Evolutionary conservation across 2,888 invertebrate species (phyloP).

Genomic region (Conchocele bisecta): DNA sequence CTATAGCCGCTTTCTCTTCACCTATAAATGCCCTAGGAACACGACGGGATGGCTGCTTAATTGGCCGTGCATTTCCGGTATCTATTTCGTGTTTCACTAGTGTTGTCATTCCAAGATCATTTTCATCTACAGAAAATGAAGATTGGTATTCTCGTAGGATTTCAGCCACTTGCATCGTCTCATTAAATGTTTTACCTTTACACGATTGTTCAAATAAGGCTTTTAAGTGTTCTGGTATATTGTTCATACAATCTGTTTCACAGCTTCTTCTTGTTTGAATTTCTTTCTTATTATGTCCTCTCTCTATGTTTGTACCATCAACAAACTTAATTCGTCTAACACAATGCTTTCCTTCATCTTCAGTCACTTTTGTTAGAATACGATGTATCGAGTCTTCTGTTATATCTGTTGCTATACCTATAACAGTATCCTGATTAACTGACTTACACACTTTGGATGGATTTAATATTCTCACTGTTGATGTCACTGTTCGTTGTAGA

Average conservation of each 20-base stretch:
- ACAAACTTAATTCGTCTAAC: too few species aligned
- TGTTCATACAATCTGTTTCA: background rate
- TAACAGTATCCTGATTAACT: slow-evolving; percentile 35
- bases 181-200: background rate
- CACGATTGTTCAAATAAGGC: slow-evolving; percentile 3
- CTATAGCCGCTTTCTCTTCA: slow-evolving; percentile 14
- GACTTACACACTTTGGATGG: slow-evolving; percentile 19
- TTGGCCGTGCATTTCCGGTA: slow-evolving; percentile 23
- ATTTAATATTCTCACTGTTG: slow-evolving; percentile 20
- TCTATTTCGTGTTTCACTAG: slow-evolving; percentile 27
- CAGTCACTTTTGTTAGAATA: too few species aligned
- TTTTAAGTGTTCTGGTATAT: slow-evolving; percentile 18
- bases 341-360: too few species aligned
- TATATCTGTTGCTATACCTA: slow-evolving; percentile 36
- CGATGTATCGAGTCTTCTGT: too few species aligned
- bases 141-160: slow-evolving; percentile 10
- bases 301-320: too few species aligned
- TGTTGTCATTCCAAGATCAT: slow-evolving; percentile 24
- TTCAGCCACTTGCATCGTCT: slow-evolving; percentile 6
- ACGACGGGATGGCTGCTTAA: slow-evolving; percentile 21
- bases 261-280: too few species aligned
- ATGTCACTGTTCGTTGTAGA: slow-evolving; percentile 18
- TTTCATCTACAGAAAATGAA: slow-evolving; percentile 24
- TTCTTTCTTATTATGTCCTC: too few species aligned
- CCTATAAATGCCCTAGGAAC: slow-evolving; percentile 19